These are phyloP conservation scores for Emmelina monodactyla DNA, from an alignment of 2,888 invertebrate genomes.

Conservation along the genomic window DNA sequence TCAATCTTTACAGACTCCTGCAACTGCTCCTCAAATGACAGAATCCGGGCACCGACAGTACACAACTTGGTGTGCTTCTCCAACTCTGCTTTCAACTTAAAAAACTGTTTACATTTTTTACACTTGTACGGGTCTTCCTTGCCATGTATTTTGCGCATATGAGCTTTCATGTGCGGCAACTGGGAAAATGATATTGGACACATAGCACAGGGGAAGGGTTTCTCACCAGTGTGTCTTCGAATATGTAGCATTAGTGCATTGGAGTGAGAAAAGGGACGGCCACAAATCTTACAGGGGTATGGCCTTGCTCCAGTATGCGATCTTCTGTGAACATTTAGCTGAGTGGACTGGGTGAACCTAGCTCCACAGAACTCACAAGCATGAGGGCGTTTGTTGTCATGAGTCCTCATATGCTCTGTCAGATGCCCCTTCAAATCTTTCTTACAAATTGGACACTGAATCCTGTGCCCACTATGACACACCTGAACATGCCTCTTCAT, in stretches of 20 bases:
- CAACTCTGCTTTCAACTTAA: slow-evolving; percentile 77
- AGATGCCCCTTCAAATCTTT: slow-evolving; percentile 83
- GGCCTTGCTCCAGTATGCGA: slow-evolving; percentile 87
- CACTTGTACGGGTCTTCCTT: slow-evolving; percentile 82
- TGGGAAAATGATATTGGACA: slow-evolving; percentile 82
- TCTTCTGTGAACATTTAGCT: slow-evolving; percentile 82
- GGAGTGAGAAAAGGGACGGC: slow-evolving; percentile 82
- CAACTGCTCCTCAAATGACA: slow-evolving; percentile 29
- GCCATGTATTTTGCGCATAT: slow-evolving; percentile 86
- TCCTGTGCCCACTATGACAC: slow-evolving; percentile 77
- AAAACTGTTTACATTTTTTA: slow-evolving; percentile 74
- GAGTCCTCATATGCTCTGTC: slow-evolving; percentile 83
- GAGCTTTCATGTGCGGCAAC: slow-evolving; percentile 86
- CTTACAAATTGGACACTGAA: slow-evolving; percentile 82
- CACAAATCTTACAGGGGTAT: slow-evolving; percentile 82
- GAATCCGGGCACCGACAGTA: slow-evolving; percentile 26
- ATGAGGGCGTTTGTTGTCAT: slow-evolving; percentile 78
- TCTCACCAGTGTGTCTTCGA: slow-evolving; percentile 84
- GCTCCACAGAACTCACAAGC: slow-evolving; percentile 81
- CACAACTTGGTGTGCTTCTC: slow-evolving; percentile 70
- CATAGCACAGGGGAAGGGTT: slow-evolving; percentile 76
- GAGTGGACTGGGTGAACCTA: slow-evolving; percentile 83
- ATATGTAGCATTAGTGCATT: slow-evolving; percentile 86
- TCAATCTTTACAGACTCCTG: slow-evolving; percentile 31
- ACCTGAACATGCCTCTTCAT: slow-evolving; percentile 79